These are phyloP conservation scores for Caenorhabditis macrosperma DNA, from an alignment of 2,888 invertebrate species.

Conservation along the genomic window DNA sequence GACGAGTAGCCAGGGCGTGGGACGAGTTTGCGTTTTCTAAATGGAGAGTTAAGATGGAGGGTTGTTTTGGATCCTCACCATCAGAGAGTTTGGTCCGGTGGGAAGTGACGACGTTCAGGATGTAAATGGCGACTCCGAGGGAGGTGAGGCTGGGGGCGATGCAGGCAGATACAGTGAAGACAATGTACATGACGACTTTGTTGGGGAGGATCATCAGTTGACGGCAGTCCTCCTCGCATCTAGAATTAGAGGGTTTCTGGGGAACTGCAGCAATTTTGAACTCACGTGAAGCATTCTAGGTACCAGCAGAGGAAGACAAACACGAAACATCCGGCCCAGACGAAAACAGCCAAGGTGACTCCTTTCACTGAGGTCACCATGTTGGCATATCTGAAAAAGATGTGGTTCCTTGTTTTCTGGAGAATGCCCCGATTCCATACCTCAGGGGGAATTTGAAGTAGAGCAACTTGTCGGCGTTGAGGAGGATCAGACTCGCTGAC, in stretches of 20 bases:
- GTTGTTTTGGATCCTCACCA: constrained; percentile 18
- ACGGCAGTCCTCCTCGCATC: constrained; percentile 62
- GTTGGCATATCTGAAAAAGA: constrained; percentile 75
- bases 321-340: constrained; percentile 71
- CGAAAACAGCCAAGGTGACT: constrained; percentile 64
- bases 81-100: constrained; percentile 73
- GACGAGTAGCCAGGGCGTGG: constrained; percentile 68
- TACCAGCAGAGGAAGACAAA: constrained; percentile 76
- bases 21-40: constrained; percentile 62
- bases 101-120: constrained; percentile 75
- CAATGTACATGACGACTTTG: constrained; percentile 65
- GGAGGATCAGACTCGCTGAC: constrained; percentile 76
- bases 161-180: constrained; percentile 73
- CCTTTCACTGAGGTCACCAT: constrained; percentile 74
- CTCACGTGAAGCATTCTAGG: constrained; percentile 64
- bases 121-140: constrained; percentile 76
- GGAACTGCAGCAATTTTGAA: too few relatives aligned
- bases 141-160: constrained; percentile 78
- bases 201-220: constrained; percentile 58
- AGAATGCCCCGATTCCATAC: too few relatives aligned
- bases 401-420: too few relatives aligned
- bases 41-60: background rate
- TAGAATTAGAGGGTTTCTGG: too few relatives aligned
- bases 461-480: constrained; percentile 78
- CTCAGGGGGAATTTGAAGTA: constrained; percentile 79